phyloP scores from a whole-genome alignment of 1,140 invertebrate species.

The Hypothenemus hampei region DNA sequence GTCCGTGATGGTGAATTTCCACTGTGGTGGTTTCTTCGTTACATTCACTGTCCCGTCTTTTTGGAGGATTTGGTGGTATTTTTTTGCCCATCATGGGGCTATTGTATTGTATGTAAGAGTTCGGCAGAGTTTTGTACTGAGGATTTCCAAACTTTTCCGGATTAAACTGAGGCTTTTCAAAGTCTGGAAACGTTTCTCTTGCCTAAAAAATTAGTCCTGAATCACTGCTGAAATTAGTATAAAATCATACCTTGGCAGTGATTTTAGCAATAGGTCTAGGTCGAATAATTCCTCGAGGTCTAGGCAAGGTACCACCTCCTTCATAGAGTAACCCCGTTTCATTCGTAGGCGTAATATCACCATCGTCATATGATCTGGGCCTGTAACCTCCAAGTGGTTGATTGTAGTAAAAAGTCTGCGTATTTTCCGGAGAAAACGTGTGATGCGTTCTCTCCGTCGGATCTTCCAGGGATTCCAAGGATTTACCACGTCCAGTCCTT shows the following conservation, averaged over 20 bases:
- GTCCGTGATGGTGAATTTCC: conserved; percentile 58
- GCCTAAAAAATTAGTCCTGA: conserved; percentile 15
- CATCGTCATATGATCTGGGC: conserved; percentile 78
- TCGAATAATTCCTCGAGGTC: conserved; percentile 74
- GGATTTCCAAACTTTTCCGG: conserved; percentile 40
- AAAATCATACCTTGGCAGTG: conserved; percentile 50
- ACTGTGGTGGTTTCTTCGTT: conserved; percentile 49
- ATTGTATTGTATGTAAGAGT: conserved; percentile 48
- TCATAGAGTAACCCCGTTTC: conserved; percentile 60
- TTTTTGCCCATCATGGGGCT: conserved; percentile 62
- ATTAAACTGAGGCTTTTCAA: conserved; percentile 47
- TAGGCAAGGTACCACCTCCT: conserved; percentile 74
- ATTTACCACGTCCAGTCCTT: conserved; percentile 70
- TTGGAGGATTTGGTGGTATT: conserved; percentile 80
- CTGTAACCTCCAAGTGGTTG: conserved; percentile 59
- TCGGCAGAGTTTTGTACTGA: conserved; percentile 48
- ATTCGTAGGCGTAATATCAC: conserved; percentile 83
- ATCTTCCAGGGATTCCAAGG: conserved; percentile 76
- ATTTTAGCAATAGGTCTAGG: conserved; percentile 84
- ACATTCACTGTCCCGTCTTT: conserved; percentile 52
- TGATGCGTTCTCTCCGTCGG: conserved; percentile 58
- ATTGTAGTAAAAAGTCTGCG: conserved; percentile 50
- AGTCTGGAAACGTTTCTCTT: conserved; percentile 46
- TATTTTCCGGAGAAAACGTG: conserved; percentile 56
- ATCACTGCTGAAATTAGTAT: not conserved